phyloP scores from a whole-genome alignment of 2,113 vertebrate species.

The Rallus limicola region DNA sequence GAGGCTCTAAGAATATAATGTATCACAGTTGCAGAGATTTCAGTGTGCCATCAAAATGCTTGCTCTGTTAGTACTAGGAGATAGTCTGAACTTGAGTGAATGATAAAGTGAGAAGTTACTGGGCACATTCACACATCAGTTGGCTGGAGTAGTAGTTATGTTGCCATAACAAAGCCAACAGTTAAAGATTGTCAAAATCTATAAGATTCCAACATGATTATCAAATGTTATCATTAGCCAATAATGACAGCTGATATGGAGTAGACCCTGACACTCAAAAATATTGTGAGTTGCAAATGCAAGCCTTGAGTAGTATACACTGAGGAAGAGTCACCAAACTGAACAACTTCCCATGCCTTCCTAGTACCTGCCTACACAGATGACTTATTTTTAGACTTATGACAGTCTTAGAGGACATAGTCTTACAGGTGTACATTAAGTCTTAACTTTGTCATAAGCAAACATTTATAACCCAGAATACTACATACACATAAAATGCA shows the following conservation, averaged over 20 bases:
- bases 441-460: background rate
- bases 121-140: slow-evolving; percentile 59
- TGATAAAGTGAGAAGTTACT: slow-evolving; percentile 63
- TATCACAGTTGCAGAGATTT: slow-evolving; percentile 54
- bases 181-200: slow-evolving; percentile 61
- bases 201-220: slow-evolving; percentile 60
- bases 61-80: slow-evolving; percentile 46
- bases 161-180: slow-evolving; percentile 67
- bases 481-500: background rate
- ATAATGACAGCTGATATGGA: slow-evolving; percentile 53
- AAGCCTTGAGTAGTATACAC: background rate
- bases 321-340: slow-evolving; percentile 3
- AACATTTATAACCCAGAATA: background rate
- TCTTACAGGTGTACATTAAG: background rate
- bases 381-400: background rate
- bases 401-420: background rate
- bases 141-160: slow-evolving; percentile 48
- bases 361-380: background rate
- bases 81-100: slow-evolving; percentile 47
- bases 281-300: slow-evolving; percentile 27
- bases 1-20: slow-evolving; percentile 57
- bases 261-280: slow-evolving; percentile 59
- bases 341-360: background rate
- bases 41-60: slow-evolving; percentile 57
- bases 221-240: slow-evolving; percentile 63